Conservation (phyloP, 2,797 vertebrate genomes). For the Myotis vivesi region DNA sequence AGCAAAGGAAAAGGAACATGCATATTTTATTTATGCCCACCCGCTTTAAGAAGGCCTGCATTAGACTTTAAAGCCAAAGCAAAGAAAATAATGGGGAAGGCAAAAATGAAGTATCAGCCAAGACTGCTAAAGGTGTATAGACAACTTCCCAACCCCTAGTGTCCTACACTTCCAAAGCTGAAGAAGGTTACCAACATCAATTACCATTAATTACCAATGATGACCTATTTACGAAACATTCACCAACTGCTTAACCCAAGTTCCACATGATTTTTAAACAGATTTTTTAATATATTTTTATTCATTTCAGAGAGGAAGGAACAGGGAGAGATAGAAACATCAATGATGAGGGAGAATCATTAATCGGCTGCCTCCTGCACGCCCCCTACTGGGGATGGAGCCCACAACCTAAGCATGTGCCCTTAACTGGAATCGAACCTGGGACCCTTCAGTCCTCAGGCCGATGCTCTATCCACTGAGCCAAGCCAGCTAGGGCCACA, state of each 20-base stretch:
- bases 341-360: too few relatives aligned
- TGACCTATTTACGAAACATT: not conserved
- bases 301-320: not conserved
- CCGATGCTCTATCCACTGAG: too few relatives aligned
- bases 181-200: not conserved
- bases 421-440: too few relatives aligned
- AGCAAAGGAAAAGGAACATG: not conserved
- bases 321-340: too few relatives aligned
- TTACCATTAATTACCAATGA: not conserved
- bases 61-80: not conserved
- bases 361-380: too few relatives aligned
- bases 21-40: conserved; percentile 37
- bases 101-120: not conserved
- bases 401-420: too few relatives aligned
- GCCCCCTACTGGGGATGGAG: too few relatives aligned
- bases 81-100: not conserved
- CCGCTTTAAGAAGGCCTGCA: conserved; percentile 19
- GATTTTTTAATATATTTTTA: not conserved
- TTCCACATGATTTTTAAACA: conserved; percentile 2
- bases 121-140: not conserved
- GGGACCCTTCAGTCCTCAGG: too few relatives aligned
- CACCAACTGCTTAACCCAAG: not conserved
- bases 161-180: not conserved
- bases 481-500: not conserved
- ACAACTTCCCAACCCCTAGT: not conserved